A percentile compares a stretch with the other conserved stretches of the same genome.
phyloP scores from a whole-genome alignment of 92 coral and sea anemone species.

The Porites rus region DNA sequence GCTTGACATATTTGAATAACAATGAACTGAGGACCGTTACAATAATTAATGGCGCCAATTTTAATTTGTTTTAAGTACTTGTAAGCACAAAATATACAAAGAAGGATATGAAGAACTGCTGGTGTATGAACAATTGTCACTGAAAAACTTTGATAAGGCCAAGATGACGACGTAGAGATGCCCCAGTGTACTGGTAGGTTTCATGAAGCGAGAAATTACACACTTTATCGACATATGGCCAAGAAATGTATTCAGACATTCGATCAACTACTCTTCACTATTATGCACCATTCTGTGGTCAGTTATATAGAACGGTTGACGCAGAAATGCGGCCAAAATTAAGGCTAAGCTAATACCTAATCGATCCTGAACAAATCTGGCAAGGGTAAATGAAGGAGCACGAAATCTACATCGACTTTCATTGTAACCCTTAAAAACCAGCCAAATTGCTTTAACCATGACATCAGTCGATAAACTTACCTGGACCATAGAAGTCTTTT shows the following conservation, averaged over 20 bases:
- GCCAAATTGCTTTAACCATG: not conserved
- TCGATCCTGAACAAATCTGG: not conserved
- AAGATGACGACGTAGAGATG: too few species aligned
- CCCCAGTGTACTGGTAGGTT: too few species aligned
- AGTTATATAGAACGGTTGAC: not conserved
- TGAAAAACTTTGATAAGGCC: too few species aligned
- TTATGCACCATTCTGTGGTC: not conserved
- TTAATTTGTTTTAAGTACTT: not conserved
- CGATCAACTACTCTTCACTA: not conserved
- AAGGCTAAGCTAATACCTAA: not conserved
- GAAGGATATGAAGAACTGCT: not conserved
- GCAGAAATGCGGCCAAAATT: not conserved
- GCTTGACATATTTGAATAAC: constrained; percentile 5
- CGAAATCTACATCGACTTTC: not conserved
- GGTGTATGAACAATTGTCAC: not conserved
- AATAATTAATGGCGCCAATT: constrained; percentile 32
- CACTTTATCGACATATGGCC: not conserved
- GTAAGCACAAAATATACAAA: not conserved
- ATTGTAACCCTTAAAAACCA: not conserved
- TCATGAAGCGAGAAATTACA: not conserved
- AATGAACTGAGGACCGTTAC: not conserved
- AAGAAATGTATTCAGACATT: not conserved
- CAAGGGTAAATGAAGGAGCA: not conserved
- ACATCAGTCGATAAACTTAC: constrained; percentile 41
- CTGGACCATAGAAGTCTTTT: constrained; percentile 99